phyloP scores from a whole-genome alignment of 2,113 vertebrate genomes.

The Setophaga coronata region DNA sequence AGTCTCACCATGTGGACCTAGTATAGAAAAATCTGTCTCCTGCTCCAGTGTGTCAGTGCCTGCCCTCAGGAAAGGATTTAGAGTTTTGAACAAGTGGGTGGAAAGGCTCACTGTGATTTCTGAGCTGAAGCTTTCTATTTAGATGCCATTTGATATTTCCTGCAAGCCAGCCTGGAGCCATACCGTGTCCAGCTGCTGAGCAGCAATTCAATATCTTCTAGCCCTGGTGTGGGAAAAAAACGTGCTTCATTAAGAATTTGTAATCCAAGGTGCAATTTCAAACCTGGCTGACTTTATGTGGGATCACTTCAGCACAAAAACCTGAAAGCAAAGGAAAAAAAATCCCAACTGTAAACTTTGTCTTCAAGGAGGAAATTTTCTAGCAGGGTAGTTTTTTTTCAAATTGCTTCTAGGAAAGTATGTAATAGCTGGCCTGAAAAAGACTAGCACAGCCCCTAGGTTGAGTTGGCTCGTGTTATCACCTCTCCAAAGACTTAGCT shows the following conservation, averaged over 20 bases:
- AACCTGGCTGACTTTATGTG: neutral
- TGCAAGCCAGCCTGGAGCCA: neutral
- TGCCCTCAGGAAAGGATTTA: neutral
- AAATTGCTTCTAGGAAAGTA: neutral
- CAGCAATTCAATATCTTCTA: neutral
- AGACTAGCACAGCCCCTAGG: neutral
- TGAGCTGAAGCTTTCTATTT: neutral
- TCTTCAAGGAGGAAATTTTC: neutral
- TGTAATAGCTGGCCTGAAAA: neutral
- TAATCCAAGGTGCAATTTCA: neutral
- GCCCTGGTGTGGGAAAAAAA: neutral
- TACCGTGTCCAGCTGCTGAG: neutral
- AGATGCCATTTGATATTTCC: neutral
- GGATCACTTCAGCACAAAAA: neutral
- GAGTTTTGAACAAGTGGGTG: neutral
- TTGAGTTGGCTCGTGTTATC: neutral
- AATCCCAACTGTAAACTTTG: neutral
- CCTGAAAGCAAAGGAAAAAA: neutral
- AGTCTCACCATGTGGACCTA: neutral
- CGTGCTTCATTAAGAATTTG: fast-evolving
- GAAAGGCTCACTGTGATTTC: neutral
- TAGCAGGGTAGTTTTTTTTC: neutral
- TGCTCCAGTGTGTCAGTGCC: neutral
- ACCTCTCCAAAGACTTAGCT: neutral
- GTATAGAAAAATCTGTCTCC: neutral